Percentiles rank a stretch among this genome's conserved stretches.
Evolutionary conservation across 1,140 invertebrate species (phyloP).

Genomic region (Arion vulgaris): DNA sequence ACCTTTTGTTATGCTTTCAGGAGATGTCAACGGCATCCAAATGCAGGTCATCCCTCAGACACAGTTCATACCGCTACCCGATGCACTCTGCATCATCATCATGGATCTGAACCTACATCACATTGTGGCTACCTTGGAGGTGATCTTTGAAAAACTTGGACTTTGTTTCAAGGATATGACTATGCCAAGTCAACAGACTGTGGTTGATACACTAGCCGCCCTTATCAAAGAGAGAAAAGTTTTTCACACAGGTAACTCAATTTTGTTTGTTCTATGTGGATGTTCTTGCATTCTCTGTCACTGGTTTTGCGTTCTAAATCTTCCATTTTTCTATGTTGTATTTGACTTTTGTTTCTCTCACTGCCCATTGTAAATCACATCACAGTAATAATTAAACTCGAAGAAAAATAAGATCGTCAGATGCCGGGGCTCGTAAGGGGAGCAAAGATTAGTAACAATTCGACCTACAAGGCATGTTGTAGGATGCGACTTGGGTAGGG

Average conservation of each 20-base stretch:
- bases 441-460: too few relatives aligned
- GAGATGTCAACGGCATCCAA: constrained; percentile 91
- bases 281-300: background rate
- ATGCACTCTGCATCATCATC: constrained; percentile 92
- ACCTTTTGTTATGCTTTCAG: constrained; percentile 75
- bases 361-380: too few relatives aligned
- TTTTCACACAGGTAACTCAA: constrained; percentile 61
- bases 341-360: too few relatives aligned
- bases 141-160: constrained; percentile 75
- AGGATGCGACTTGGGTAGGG: too few relatives aligned
- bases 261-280: background rate
- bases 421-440: too few relatives aligned
- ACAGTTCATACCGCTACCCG: constrained; percentile 93
- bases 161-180: constrained; percentile 88
- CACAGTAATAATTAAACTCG: too few relatives aligned
- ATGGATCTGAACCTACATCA: constrained; percentile 82
- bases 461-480: too few relatives aligned
- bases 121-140: constrained; percentile 73
- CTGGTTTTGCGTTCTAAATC: too few relatives aligned
- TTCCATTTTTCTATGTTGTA: too few relatives aligned
- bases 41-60: constrained; percentile 90
- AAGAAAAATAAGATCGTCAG: too few relatives aligned
- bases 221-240: constrained; percentile 88
- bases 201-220: constrained; percentile 89
- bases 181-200: constrained; percentile 84